Evolutionary conservation across 2,113 vertebrate species (phyloP).

Genomic region (Neolamprologus fasciatus): DNA sequence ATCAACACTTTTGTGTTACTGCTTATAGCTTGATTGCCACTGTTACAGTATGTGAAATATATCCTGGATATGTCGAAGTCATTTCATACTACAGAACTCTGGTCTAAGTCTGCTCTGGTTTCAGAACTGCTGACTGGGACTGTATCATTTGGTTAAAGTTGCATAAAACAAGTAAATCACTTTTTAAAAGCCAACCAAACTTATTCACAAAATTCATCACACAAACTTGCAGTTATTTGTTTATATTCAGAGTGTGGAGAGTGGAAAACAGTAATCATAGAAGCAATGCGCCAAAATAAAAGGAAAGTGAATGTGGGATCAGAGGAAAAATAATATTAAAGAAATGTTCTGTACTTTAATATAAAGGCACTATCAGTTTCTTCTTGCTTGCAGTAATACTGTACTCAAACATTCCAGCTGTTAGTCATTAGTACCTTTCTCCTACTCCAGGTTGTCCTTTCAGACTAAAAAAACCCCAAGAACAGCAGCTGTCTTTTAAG

Average conservation of each 20-base stretch:
- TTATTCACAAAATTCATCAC: background rate
- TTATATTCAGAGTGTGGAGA: background rate
- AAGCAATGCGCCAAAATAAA: background rate
- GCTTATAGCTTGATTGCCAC: background rate
- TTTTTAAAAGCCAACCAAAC: background rate
- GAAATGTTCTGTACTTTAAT: background rate
- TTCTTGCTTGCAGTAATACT: background rate
- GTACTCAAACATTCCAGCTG: background rate
- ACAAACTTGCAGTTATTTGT: background rate
- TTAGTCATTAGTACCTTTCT: background rate
- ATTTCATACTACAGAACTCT: background rate
- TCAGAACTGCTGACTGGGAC: background rate
- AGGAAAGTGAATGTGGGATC: background rate
- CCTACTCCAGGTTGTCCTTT: background rate
- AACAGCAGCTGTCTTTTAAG: background rate
- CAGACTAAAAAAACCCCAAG: background rate
- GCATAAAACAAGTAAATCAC: background rate
- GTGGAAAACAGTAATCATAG: background rate
- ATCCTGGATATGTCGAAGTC: background rate
- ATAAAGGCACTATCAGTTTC: conserved; percentile 63
- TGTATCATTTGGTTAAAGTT: background rate
- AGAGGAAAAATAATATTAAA: background rate
- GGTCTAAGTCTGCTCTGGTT: background rate
- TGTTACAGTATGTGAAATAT: background rate
- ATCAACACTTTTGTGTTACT: background rate